These are phyloP conservation scores for Hirudo medicinalis DNA, from an alignment of 1,140 invertebrate genomes.

Conservation along the genomic window DNA sequence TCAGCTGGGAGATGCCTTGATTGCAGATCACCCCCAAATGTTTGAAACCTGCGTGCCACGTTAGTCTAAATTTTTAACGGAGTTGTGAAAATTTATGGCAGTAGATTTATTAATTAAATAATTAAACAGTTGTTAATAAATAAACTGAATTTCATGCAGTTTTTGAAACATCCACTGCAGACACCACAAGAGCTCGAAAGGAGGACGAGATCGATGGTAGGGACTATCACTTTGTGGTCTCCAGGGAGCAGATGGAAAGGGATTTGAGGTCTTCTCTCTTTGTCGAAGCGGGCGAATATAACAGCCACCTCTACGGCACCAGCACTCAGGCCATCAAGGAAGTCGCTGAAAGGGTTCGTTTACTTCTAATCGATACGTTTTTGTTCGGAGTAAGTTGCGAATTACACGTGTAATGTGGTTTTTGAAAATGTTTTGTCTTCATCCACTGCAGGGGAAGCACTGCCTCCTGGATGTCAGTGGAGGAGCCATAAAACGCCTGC, in stretches of 20 bases:
- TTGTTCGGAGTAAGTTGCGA: not conserved
- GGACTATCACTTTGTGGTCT: constrained; percentile 91
- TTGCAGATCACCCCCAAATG: constrained; percentile 92
- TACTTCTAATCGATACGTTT: not conserved
- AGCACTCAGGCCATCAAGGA: constrained; percentile 81
- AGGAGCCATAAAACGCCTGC: constrained; percentile 88
- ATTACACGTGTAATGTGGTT: not conserved
- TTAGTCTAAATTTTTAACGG: not conserved
- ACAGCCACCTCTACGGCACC: constrained; percentile 93
- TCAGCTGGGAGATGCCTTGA: constrained; percentile 94
- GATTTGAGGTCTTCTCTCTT: constrained; percentile 94
- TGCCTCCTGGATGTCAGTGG: constrained; percentile 95
- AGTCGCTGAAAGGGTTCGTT: constrained; percentile 65
- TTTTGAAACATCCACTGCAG: constrained; percentile 8
- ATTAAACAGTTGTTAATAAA: too few relatives aligned
- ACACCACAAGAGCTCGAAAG: constrained; percentile 78
- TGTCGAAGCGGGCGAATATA: constrained; percentile 95
- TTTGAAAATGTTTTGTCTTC: not conserved
- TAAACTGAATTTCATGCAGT: not conserved
- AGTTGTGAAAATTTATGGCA: too few relatives aligned
- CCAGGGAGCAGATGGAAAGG: constrained; percentile 85
- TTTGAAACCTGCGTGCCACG: constrained; percentile 82
- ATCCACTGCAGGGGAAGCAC: constrained; percentile 60
- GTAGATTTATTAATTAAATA: too few relatives aligned
- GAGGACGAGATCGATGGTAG: constrained; percentile 88